phyloP scores from a whole-genome alignment of 2,113 vertebrate genomes.

The Sakesphorus luctuosus region DNA sequence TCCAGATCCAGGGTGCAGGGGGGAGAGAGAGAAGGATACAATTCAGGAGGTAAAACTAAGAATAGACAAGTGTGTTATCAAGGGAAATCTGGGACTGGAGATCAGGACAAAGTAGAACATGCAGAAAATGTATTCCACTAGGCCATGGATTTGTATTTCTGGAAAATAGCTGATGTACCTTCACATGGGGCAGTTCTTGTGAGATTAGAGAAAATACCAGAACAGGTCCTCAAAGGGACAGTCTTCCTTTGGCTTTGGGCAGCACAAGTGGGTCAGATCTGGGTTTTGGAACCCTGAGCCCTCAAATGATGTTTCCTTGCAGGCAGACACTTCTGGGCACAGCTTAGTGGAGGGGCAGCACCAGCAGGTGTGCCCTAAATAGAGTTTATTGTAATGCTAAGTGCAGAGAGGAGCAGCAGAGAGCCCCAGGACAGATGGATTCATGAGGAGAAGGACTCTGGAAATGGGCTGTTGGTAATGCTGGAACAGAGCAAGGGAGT shows the following conservation, averaged over 20 bases:
- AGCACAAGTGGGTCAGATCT: not conserved
- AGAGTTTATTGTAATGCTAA: not conserved
- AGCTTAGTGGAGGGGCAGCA: not conserved
- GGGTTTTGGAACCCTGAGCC: not conserved
- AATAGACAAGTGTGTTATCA: not conserved
- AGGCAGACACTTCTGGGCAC: not conserved
- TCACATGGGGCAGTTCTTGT: not conserved
- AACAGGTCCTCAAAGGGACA: not conserved
- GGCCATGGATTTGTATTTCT: not conserved
- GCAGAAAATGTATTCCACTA: not conserved
- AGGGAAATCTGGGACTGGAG: conserved; percentile 15
- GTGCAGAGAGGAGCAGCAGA: not conserved
- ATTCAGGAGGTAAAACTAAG: not conserved
- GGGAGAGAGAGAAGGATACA: not conserved
- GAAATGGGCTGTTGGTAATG: not conserved
- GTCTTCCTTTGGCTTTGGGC: not conserved
- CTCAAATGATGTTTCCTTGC: not conserved
- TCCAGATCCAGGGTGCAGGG: not conserved
- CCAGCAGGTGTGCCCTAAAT: not conserved
- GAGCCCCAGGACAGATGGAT: not conserved
- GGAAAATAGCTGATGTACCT: not conserved
- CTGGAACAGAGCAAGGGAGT: not conserved
- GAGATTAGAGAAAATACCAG: not conserved
- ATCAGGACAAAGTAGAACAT: not conserved
- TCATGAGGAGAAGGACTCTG: not conserved